phyloP scores from a whole-genome alignment of 2,113 vertebrate genomes.

The Entelurus aequoreus region DNA sequence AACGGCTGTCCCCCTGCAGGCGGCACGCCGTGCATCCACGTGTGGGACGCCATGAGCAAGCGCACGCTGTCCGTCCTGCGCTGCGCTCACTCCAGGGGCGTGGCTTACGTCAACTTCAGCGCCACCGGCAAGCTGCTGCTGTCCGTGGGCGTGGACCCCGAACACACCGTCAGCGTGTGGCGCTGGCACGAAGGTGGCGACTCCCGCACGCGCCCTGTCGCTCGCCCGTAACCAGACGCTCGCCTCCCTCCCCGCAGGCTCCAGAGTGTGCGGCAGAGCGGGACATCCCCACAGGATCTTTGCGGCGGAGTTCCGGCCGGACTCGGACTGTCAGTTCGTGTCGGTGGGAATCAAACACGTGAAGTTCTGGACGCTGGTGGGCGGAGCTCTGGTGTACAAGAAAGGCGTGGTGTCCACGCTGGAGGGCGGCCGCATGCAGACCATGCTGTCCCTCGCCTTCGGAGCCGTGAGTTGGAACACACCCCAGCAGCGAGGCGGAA shows the following conservation, averaged over 20 bases:
- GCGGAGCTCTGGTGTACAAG: slow-evolving; percentile 88
- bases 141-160: slow-evolving; percentile 88
- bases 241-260: slow-evolving; percentile 64
- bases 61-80: slow-evolving; percentile 90
- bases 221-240: not conserved
- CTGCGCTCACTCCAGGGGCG: slow-evolving; percentile 86
- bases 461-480: slow-evolving; percentile 81
- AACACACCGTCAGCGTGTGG: slow-evolving; percentile 92
- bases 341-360: slow-evolving; percentile 94
- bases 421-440: slow-evolving; percentile 92
- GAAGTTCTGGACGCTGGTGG: slow-evolving; percentile 95
- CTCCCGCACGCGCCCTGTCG: too few relatives aligned
- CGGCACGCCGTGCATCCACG: slow-evolving; percentile 84
- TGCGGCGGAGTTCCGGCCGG: slow-evolving; percentile 90
- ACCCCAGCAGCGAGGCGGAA: not conserved
- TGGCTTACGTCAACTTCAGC: slow-evolving; percentile 90
- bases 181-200: slow-evolving; percentile 91
- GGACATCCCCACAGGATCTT: slow-evolving; percentile 90
- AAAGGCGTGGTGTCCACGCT: slow-evolving; percentile 88
- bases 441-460: slow-evolving; percentile 94
- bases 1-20: slow-evolving; percentile 58
- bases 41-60: slow-evolving; percentile 94
- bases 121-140: slow-evolving; percentile 92
- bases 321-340: slow-evolving; percentile 93
- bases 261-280: slow-evolving; percentile 82